Percentiles rank a stretch among this genome's conserved stretches.
Evolutionary conservation across 1,140 invertebrate genomes (phyloP).

Genomic region (Drosophila kepulauana): DNA sequence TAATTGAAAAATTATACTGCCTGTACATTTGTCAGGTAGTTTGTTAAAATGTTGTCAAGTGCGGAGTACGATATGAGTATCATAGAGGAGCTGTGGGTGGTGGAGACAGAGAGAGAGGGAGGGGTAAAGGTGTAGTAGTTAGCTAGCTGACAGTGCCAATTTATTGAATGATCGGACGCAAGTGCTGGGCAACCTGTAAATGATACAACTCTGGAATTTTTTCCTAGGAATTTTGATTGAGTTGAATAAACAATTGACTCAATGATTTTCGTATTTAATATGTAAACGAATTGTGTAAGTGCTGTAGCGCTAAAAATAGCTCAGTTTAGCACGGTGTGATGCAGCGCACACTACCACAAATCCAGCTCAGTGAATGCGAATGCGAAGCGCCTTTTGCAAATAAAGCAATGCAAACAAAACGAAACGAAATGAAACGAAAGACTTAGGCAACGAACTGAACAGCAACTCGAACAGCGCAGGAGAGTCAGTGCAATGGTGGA

Average conservation of each 20-base stretch:
- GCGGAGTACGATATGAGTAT: slow-evolving; percentile 22
- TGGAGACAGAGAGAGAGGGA: background rate
- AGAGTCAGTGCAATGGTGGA: background rate
- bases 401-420: slow-evolving; percentile 67
- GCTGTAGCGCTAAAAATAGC: slow-evolving; percentile 66
- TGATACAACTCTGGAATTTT: slow-evolving; percentile 75
- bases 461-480: background rate
- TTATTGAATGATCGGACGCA: slow-evolving; percentile 75
- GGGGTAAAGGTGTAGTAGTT: background rate
- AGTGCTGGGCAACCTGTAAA: slow-evolving; percentile 64
- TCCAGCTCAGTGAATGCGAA: slow-evolving; percentile 20
- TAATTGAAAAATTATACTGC: slow-evolving; percentile 84
- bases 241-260: slow-evolving; percentile 74
- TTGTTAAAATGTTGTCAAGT: slow-evolving; percentile 78
- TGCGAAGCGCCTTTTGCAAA: slow-evolving; percentile 56
- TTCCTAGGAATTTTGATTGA: slow-evolving; percentile 83
- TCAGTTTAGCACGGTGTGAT: slow-evolving; percentile 15
- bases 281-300: slow-evolving; percentile 80
- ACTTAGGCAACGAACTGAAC: slow-evolving; percentile 68
- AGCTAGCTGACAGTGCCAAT: slow-evolving; percentile 68
- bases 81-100: background rate
- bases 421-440: slow-evolving; percentile 55
- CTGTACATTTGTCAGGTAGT: slow-evolving; percentile 76
- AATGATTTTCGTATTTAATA: slow-evolving; percentile 66
- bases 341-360: background rate